These are phyloP conservation scores for Zaprionus tsacasi DNA, from an alignment of 1,140 invertebrate genomes.

Conservation along the genomic window DNA sequence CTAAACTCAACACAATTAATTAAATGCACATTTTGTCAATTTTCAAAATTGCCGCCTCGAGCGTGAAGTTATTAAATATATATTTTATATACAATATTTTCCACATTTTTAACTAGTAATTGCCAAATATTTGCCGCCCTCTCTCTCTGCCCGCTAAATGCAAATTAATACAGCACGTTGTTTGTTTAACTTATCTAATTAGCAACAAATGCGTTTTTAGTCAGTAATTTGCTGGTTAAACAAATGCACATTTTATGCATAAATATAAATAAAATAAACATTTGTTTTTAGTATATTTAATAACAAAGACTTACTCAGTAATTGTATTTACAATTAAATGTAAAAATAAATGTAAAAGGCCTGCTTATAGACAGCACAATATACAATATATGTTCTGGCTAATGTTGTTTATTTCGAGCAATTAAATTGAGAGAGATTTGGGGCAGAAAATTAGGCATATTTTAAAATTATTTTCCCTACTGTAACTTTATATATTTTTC, in stretches of 20 bases:
- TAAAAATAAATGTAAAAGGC: too few species aligned
- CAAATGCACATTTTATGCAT: slow-evolving; percentile 6
- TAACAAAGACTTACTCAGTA: not conserved
- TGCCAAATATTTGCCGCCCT: slow-evolving; percentile 38
- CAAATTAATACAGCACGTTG: slow-evolving; percentile 71
- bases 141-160: slow-evolving; percentile 43
- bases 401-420: not conserved
- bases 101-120: slow-evolving; percentile 19
- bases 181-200: slow-evolving; percentile 75
- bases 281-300: slow-evolving; percentile 7
- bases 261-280: not conserved
- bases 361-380: too few species aligned
- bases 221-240: slow-evolving; percentile 41
- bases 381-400: too few species aligned
- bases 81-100: not conserved
- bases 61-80: slow-evolving; percentile 17
- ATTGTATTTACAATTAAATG: too few species aligned
- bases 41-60: not conserved
- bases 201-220: slow-evolving; percentile 41
- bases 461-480: not conserved
- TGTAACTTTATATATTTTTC: not conserved
- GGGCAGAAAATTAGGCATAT: not conserved
- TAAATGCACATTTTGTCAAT: slow-evolving; percentile 13
- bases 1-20: slow-evolving; percentile 11
- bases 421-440: not conserved